These are phyloP conservation scores for Litocranius walleri DNA, from an alignment of 2,113 vertebrate genomes.

Conservation along the genomic window DNA sequence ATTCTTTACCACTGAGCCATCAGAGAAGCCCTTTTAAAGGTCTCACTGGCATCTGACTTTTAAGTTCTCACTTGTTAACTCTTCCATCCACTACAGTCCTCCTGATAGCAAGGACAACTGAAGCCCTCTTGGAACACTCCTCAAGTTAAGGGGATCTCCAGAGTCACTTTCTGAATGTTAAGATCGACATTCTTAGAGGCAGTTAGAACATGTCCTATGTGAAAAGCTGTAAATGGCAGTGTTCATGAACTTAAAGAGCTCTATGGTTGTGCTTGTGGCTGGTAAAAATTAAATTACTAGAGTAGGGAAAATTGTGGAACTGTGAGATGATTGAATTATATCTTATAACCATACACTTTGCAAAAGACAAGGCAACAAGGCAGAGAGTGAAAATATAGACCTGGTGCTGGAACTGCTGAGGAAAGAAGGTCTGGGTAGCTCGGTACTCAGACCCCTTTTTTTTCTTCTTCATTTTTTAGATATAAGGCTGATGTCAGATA, in stretches of 20 bases:
- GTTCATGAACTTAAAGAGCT: background rate
- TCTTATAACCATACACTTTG: background rate
- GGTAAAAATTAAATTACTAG: constrained; percentile 19
- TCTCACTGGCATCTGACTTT: background rate
- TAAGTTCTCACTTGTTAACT: background rate
- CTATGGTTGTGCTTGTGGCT: background rate
- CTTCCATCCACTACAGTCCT: background rate
- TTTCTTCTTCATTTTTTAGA: background rate
- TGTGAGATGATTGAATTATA: constrained; percentile 13
- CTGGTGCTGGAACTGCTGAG: background rate
- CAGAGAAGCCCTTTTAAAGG: background rate
- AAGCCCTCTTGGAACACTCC: background rate
- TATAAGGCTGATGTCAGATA: background rate
- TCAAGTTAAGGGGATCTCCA: background rate
- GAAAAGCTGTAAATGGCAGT: background rate
- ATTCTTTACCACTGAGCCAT: background rate
- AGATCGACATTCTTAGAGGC: background rate
- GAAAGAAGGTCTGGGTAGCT: background rate
- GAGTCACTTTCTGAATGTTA: background rate
- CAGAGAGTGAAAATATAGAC: constrained; percentile 9
- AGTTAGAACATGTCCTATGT: background rate
- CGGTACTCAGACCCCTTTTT: background rate
- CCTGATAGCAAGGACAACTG: background rate
- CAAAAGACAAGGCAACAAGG: background rate
- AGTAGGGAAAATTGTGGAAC: background rate